Conservation (phyloP, 2,888 invertebrate species). For the Sturmia bella region DNA sequence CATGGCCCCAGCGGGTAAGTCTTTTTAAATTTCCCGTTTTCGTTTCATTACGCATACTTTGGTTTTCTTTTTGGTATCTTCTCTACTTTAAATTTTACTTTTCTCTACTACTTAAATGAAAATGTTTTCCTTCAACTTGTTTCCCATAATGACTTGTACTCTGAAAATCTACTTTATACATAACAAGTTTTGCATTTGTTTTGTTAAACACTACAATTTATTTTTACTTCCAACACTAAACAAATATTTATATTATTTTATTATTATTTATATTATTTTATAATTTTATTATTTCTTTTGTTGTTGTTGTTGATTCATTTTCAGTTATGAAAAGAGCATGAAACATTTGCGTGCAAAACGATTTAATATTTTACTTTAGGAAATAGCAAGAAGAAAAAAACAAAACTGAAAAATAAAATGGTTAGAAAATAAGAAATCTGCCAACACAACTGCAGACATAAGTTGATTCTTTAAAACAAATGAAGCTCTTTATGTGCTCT, state of each 20-base stretch:
- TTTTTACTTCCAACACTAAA: conserved; percentile 21
- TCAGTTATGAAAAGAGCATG: conserved; percentile 21
- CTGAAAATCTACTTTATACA: conserved; percentile 23
- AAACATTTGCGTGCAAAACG: not conserved
- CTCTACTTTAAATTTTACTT: conserved; percentile 1
- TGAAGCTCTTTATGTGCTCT: too few relatives aligned
- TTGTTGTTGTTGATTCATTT: not conserved
- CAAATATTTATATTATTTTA: conserved; percentile 28
- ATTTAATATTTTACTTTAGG: not conserved
- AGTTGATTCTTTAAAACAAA: too few relatives aligned
- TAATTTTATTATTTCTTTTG: not conserved
- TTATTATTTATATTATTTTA: conserved; percentile 19
- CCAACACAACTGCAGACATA: too few relatives aligned
- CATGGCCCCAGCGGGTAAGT: conserved; percentile 74
- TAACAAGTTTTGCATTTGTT: conserved; percentile 38
- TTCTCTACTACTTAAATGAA: conserved; percentile 30
- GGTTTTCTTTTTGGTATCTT: too few relatives aligned
- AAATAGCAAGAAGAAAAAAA: not conserved
- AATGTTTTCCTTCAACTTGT: conserved; percentile 24
- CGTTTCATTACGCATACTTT: conserved; percentile 36
- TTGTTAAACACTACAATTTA: conserved; percentile 17
- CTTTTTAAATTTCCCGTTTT: not conserved
- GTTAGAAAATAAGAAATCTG: too few relatives aligned
- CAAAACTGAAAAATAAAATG: not conserved
- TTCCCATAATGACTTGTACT: conserved; percentile 31